These are phyloP conservation scores for Pammene aurita DNA, from an alignment of 2,888 invertebrate species.

Conservation along the genomic window DNA sequence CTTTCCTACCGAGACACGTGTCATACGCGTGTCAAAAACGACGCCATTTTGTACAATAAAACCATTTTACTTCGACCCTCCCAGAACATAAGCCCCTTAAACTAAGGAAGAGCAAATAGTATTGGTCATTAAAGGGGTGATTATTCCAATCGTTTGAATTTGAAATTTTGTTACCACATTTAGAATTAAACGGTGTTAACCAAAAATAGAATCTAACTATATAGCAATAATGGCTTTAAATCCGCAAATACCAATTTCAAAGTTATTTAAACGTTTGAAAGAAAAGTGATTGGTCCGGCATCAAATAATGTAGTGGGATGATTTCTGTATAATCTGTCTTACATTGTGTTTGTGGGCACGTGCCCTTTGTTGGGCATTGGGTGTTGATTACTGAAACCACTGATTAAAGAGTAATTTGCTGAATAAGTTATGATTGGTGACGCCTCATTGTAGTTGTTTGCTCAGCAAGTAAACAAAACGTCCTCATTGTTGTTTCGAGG, in stretches of 20 bases:
- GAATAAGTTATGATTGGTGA: constrained; percentile 36
- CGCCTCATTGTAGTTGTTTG: constrained; percentile 14
- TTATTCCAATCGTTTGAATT: constrained; percentile 76
- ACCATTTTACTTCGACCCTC: constrained; percentile 51
- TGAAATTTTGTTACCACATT: constrained; percentile 55
- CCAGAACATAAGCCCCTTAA: background rate
- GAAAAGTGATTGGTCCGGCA: constrained; percentile 58
- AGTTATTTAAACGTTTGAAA: constrained; percentile 58
- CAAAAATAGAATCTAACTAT: constrained; percentile 43
- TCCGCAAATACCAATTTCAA: constrained; percentile 42
- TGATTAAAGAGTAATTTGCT: constrained; percentile 40
- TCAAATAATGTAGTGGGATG: constrained; percentile 57
- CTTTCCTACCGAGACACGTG: constrained; percentile 74
- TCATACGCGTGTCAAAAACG: constrained; percentile 64
- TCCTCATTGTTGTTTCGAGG: background rate
- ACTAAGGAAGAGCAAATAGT: constrained; percentile 36
- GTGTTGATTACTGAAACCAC: constrained; percentile 59
- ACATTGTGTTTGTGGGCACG: constrained; percentile 62
- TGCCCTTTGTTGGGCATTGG: constrained; percentile 55
- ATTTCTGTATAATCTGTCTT: constrained; percentile 65
- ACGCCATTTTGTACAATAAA: constrained; percentile 65
- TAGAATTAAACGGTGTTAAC: constrained; percentile 25
- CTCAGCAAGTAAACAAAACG: constrained; percentile 10
- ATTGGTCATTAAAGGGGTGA: constrained; percentile 61
- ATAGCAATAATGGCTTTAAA: constrained; percentile 35